Percentiles rank a stretch among this genome's conserved stretches.
These are phyloP conservation scores for Drosophila pseudoananassae DNA, from an alignment of 1,140 invertebrate species.

Conservation along the genomic window DNA sequence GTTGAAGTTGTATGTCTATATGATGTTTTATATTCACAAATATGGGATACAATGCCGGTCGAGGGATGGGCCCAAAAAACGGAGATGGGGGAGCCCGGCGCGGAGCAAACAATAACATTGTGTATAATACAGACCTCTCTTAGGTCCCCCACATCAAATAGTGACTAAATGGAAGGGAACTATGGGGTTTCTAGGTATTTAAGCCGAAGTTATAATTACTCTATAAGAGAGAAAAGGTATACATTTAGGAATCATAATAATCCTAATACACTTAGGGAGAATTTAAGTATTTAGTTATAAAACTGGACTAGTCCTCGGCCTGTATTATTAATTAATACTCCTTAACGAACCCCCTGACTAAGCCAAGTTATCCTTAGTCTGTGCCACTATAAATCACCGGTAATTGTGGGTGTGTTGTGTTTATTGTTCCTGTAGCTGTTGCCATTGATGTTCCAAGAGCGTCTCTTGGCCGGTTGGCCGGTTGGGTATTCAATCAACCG, in stretches of 20 bases:
- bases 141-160: slow-evolving; percentile 9
- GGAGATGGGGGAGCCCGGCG: slow-evolving; percentile 13
- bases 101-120: slow-evolving; percentile 42
- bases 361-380: slow-evolving; percentile 13
- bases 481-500: slow-evolving; percentile 56
- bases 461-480: slow-evolving; percentile 25
- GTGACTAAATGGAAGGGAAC: slow-evolving; percentile 18
- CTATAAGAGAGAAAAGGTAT: too few relatives aligned
- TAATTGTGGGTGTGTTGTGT: slow-evolving; percentile 64
- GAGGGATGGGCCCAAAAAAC: slow-evolving; percentile 42
- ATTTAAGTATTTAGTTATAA: neutral
- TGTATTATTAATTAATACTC: slow-evolving; percentile 14
- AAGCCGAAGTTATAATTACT: slow-evolving; percentile 1
- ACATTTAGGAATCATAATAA: too few relatives aligned
- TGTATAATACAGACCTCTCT: slow-evolving; percentile 32
- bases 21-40: slow-evolving; percentile 51
- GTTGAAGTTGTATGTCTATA: slow-evolving; percentile 59
- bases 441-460: slow-evolving; percentile 49
- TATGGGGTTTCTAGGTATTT: too few relatives aligned
- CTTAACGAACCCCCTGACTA: slow-evolving; percentile 8
- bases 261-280: too few relatives aligned
- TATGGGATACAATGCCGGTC: slow-evolving; percentile 25
- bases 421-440: slow-evolving; percentile 44
- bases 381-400: slow-evolving; percentile 25
- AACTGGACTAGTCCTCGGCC: neutral